Conservation (phyloP, 2,113 vertebrate genomes). For the Hypocryptadius cinnamomeus region DNA sequence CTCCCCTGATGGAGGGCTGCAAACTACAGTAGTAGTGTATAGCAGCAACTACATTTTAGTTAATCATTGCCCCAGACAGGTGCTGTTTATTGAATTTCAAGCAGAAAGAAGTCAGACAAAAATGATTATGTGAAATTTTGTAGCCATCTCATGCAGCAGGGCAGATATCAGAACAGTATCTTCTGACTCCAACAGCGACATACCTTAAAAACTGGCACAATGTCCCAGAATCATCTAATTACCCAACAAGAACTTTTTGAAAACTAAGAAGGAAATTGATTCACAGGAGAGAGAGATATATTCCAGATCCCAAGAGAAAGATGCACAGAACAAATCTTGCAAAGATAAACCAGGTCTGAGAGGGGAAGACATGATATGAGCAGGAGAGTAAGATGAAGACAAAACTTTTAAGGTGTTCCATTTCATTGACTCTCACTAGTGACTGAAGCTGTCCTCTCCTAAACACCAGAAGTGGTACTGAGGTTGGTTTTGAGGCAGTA, state of each 20-base stretch:
- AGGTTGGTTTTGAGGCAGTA: neutral
- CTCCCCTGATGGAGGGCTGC: neutral
- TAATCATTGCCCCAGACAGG: neutral
- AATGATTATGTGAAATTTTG: neutral
- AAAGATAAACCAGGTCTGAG: constrained; percentile 54
- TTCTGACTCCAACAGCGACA: neutral
- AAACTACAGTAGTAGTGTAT: neutral
- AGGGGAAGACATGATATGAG: neutral
- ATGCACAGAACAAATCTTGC: constrained; percentile 17
- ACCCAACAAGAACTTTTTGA: constrained; percentile 48
- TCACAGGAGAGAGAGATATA: constrained; percentile 48
- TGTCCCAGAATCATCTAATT: constrained; percentile 63
- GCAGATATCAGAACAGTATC: neutral
- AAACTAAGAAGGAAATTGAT: constrained; percentile 44
- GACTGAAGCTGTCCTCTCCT: neutral
- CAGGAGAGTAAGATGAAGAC: neutral
- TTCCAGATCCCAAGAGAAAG: constrained; percentile 54
- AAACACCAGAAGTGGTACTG: neutral
- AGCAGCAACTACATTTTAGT: neutral
- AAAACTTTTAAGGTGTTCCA: constrained; percentile 32
- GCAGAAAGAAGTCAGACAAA: neutral
- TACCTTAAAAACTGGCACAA: constrained; percentile 50
- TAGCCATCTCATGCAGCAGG: neutral
- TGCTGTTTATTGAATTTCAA: neutral
- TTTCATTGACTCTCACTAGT: neutral